Percentiles rank a stretch among this genome's conserved stretches.
These are phyloP conservation scores for Mesembrinibis cayennensis DNA, from an alignment of 2,113 vertebrate species.

Conservation along the genomic window DNA sequence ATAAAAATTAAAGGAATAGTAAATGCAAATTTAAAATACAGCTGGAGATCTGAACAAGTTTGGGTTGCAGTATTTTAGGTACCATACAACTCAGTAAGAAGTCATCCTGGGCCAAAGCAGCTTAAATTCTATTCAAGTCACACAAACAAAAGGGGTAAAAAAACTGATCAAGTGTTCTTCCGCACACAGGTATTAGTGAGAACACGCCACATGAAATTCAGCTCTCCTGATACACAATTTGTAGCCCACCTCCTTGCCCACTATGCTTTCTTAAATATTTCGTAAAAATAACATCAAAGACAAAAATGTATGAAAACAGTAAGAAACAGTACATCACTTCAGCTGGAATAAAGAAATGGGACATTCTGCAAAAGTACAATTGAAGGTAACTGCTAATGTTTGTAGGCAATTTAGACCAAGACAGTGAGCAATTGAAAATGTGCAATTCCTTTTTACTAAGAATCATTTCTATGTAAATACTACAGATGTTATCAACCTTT, in stretches of 20 bases:
- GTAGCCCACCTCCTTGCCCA: background rate
- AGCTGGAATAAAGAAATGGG: background rate
- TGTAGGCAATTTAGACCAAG: background rate
- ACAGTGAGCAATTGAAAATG: background rate
- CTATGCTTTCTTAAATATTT: background rate
- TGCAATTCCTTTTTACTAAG: background rate
- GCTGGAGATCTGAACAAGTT: background rate
- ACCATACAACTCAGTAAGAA: background rate
- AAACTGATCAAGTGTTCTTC: background rate
- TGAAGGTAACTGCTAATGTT: background rate
- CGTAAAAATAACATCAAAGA: background rate
- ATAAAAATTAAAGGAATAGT: background rate
- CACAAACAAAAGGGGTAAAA: background rate
- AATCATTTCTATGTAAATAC: background rate
- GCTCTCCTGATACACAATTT: background rate
- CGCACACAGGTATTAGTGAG: background rate
- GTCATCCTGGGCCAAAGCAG: background rate
- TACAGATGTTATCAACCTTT: constrained; percentile 49
- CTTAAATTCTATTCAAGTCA: background rate
- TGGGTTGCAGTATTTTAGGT: background rate
- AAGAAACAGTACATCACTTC: background rate
- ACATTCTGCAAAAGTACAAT: background rate
- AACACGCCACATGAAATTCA: background rate
- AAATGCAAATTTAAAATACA: background rate
- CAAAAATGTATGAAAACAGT: background rate